Base-by-base conservation (phyloP, 2,113 vertebrate genomes). In the Anarhynchus alexandrinus region DNA sequence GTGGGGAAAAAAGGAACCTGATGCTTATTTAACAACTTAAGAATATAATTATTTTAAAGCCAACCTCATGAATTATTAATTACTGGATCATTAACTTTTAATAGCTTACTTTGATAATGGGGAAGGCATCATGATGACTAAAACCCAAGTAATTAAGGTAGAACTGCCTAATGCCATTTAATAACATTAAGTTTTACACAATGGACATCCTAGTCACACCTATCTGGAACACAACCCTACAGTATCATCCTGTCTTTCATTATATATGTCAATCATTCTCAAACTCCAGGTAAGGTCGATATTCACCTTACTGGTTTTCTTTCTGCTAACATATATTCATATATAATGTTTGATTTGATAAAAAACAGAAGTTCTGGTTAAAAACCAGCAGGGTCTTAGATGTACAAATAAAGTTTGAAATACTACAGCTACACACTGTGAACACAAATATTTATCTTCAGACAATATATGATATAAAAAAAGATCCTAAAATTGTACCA, bases 21-120 rank as follows among this genome's bases (percentile, higher is more conserved):
- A 70, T 66, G 52, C 12, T 94, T 88, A 79, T 66, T 90, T 71
- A 95, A 74, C 22, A 92, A 54, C 47, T 49, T 79, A 27, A 93
- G 71, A 88, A 66, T 58, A 66, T 66, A 82, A 94, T 90, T 93
- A 79, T 82, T 94, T 74, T 66, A 91, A 95, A 94, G 70, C 36
- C 9, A 19, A 29, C 74, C 45, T 94, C 10, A 74, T 88, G 26
- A 88, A 82, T 90, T 90, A 85, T 74, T 88, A 90, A 90, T 86
- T 88, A 30, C 2, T 29, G 66, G 82, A 85, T 65, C 32, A 65
- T 85, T 94, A 90, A 34, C 57, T 94, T 88, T 94, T 70, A 95
- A 94, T 70, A 92, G 54, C 26, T 90, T 71, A 19, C 43, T 91
- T 70, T 82, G 65, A 83, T 84, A 95, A 78, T 12, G 36, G 29